Conservation (phyloP, 2,888 invertebrate species). For the Ochropacha duplaris region DNA sequence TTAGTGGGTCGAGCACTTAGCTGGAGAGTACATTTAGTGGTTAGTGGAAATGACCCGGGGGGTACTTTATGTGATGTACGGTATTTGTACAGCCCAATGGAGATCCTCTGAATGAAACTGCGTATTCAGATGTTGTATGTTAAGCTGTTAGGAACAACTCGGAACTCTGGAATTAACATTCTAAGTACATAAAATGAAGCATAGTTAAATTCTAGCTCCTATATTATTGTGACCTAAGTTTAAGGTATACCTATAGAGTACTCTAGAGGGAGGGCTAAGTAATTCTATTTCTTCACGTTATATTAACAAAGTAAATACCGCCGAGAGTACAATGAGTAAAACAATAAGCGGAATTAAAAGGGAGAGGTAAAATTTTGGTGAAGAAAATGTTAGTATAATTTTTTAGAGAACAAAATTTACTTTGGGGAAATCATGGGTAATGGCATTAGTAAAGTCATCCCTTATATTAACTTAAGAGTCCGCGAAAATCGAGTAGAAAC, state of each 20-base stretch:
- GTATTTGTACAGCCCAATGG: background rate
- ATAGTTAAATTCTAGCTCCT: no score
- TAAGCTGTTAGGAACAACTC: background rate
- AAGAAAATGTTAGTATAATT: slow-evolving; percentile 19
- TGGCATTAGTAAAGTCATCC: slow-evolving; percentile 15
- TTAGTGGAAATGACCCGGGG: slow-evolving; percentile 28
- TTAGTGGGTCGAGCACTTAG: slow-evolving; percentile 1
- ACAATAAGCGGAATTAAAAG: slow-evolving; percentile 18
- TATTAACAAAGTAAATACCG: background rate
- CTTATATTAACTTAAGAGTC: slow-evolving; percentile 27
- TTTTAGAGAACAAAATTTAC: slow-evolving; percentile 25
- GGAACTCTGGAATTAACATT: no score
- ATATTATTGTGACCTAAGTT: background rate
- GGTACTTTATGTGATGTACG: slow-evolving; percentile 13
- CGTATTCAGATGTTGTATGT: background rate
- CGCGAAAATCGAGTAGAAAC: background rate
- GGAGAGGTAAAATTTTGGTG: slow-evolving; percentile 18
- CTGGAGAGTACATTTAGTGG: slow-evolving; percentile 17
- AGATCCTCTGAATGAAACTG: background rate
- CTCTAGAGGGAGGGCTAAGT: background rate
- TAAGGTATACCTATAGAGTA: background rate
- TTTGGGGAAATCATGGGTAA: slow-evolving; percentile 41
- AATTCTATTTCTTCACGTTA: background rate
- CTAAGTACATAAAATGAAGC: no score
- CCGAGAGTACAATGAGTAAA: slow-evolving; percentile 7